Evolutionary conservation across 2,113 vertebrate genomes (phyloP).

Genomic region (Limnothrissa miodon): DNA sequence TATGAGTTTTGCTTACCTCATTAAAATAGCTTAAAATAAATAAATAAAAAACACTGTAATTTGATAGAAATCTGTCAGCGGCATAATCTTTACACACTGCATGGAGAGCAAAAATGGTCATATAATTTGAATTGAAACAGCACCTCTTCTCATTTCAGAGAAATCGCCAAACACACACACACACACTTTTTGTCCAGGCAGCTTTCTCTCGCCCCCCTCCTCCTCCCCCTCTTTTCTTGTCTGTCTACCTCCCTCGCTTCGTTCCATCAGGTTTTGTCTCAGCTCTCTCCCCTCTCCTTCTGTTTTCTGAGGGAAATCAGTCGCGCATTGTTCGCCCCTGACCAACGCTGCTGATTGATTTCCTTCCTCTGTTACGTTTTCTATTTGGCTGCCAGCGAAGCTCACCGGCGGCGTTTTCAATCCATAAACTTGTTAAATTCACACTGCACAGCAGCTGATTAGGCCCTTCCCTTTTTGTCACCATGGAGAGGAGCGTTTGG

Average conservation of each 20-base stretch:
- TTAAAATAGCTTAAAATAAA: no score
- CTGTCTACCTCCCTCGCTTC: background rate
- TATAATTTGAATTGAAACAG: background rate
- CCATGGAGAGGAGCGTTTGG: conserved; percentile 25
- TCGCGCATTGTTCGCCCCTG: conserved; percentile 48
- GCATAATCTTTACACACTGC: no score
- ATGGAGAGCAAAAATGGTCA: no score
- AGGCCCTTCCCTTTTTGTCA: conserved; percentile 39
- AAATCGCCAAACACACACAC: background rate
- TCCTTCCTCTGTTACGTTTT: conserved; percentile 52
- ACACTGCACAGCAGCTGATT: conserved; percentile 41
- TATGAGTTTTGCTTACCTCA: no score
- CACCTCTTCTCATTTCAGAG: no score
- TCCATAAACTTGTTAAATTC: conserved; percentile 48
- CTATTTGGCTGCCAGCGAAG: conserved; percentile 53
- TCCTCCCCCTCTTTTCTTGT: background rate
- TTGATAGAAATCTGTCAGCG: no score
- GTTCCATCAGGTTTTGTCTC: background rate
- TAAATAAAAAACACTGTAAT: no score
- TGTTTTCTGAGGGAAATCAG: conserved; percentile 50
- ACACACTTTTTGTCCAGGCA: background rate
- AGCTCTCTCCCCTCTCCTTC: background rate
- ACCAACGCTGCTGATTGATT: conserved; percentile 53
- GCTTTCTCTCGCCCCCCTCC: background rate
- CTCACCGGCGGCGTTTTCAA: conserved; percentile 37